These are phyloP conservation scores for Ephydatia muelleri DNA, from an alignment of 37 sponge, comb jelly and placozoan species.

Conservation along the genomic window DNA sequence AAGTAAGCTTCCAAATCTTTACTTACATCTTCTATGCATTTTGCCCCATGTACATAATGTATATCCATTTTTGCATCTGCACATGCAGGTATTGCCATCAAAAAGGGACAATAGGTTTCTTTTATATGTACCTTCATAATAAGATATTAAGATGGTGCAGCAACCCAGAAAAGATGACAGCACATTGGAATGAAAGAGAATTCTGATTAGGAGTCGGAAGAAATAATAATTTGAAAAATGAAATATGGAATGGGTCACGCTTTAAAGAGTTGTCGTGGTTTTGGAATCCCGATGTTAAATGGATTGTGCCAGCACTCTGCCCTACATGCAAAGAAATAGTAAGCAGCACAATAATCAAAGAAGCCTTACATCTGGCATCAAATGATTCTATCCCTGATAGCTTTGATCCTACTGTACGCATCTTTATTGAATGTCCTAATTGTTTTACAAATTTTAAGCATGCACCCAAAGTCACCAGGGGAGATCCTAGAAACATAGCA, in stretches of 20 bases:
- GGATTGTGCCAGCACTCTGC: conserved; percentile 15
- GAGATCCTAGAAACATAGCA: conserved; percentile 45
- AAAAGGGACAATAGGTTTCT: conserved; percentile 1
- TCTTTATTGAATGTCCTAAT: conserved; percentile 6
- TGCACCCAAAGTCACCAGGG: conserved; percentile 5
- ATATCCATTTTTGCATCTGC: not conserved
- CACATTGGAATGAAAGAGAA: conserved; percentile 28
- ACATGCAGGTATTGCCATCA: conserved; percentile 1
- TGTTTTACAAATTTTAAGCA: conserved; percentile 12
- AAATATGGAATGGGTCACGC: conserved; percentile 35
- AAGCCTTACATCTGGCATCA: conserved; percentile 1
- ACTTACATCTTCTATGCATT: not conserved
- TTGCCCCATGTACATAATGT: conserved; percentile 1
- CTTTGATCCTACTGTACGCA: not conserved
- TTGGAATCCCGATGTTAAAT: conserved; percentile 23
- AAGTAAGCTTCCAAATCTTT: not conserved
- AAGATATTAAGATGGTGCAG: conserved; percentile 1
- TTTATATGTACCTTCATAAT: not conserved
- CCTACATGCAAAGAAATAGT: conserved; percentile 11
- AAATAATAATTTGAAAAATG: not conserved
- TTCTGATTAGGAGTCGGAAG: conserved; percentile 1
- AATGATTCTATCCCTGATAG: not conserved
- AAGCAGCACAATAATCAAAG: not conserved
- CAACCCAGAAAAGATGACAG: conserved; percentile 17
- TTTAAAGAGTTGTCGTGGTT: conserved; percentile 35